A percentile compares a stretch with the other conserved stretches of the same genome.
Evolutionary conservation across 2,797 vertebrate genomes (phyloP).

Genomic region (Clarias fuscus): DNA sequence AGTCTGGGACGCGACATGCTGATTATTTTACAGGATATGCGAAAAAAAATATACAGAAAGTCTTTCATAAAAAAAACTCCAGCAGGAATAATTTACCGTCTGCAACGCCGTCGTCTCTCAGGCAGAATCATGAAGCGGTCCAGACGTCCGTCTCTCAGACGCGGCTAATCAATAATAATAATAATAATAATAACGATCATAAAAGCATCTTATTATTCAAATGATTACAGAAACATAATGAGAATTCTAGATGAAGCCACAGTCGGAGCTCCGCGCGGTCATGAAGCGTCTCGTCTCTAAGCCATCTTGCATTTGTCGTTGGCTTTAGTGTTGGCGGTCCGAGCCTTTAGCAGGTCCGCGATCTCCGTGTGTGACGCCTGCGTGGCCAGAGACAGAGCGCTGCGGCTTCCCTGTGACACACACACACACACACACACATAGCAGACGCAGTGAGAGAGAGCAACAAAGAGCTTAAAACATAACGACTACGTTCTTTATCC

Average conservation of each 20-base stretch:
- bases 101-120: not conserved
- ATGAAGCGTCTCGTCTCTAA: constrained; percentile 16
- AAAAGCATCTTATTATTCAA: not conserved
- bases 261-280: not conserved
- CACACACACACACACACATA: constrained; percentile 1
- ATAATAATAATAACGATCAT: not conserved
- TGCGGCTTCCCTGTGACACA: constrained; percentile 69
- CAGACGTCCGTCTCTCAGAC: not conserved
- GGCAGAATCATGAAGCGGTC: no score
- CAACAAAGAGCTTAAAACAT: no score
- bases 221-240: not conserved
- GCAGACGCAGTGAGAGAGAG: no score
- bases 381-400: constrained; percentile 72
- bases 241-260: not conserved
- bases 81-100: not conserved
- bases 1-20: not conserved
- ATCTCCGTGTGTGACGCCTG: constrained; percentile 73
- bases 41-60: no score
- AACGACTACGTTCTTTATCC: not conserved
- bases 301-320: constrained; percentile 51
- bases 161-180: not conserved
- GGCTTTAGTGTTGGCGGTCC: constrained; percentile 67
- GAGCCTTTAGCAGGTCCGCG: constrained; percentile 72
- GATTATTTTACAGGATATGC: not conserved
- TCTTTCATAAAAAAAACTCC: not conserved